Conservation (phyloP, 2,888 invertebrate species). For the Rhabditoides inermis region DNA sequence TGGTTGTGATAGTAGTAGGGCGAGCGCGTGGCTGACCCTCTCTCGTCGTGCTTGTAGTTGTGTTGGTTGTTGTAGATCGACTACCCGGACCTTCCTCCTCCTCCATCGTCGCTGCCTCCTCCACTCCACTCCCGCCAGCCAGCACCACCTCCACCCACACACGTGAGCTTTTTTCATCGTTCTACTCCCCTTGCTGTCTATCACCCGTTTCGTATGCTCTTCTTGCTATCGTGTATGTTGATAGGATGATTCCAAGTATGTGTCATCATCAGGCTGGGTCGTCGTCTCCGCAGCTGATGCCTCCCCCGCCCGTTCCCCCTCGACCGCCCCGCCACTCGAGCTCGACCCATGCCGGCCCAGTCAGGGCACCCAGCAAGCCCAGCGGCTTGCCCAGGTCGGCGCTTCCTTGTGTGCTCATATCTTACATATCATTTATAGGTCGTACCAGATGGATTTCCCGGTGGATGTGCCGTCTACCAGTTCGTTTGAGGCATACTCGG, state of each 20-base stretch:
- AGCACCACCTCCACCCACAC: conserved; percentile 4
- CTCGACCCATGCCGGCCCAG: too few relatives aligned
- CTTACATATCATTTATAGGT: conserved; percentile 4
- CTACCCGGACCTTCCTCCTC: conserved; percentile 28
- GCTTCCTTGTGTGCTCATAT: neutral
- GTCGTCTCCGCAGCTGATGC: conserved; percentile 20
- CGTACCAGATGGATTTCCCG: conserved; percentile 31
- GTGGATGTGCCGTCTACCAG: conserved; percentile 34
- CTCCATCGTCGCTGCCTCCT: too few relatives aligned
- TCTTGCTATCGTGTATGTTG: neutral
- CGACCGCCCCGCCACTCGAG: conserved; percentile 19
- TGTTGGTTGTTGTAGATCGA: conserved; percentile 36
- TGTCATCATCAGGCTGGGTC: too few relatives aligned
- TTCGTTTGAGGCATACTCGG: neutral
- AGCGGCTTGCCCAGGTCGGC: neutral
- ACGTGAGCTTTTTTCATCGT: neutral
- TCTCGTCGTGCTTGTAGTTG: too few relatives aligned
- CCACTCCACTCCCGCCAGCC: conserved; percentile 7
- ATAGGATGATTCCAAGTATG: too few relatives aligned
- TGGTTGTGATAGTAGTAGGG: too few relatives aligned
- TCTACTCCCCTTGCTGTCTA: neutral
- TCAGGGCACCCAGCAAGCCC: too few relatives aligned
- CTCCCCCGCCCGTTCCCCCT: conserved; percentile 28
- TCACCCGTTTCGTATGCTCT: neutral
- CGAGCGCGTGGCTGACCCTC: too few relatives aligned